Base-by-base conservation (phyloP, 2,113 vertebrate species). In the Heterotis niloticus region DNA sequence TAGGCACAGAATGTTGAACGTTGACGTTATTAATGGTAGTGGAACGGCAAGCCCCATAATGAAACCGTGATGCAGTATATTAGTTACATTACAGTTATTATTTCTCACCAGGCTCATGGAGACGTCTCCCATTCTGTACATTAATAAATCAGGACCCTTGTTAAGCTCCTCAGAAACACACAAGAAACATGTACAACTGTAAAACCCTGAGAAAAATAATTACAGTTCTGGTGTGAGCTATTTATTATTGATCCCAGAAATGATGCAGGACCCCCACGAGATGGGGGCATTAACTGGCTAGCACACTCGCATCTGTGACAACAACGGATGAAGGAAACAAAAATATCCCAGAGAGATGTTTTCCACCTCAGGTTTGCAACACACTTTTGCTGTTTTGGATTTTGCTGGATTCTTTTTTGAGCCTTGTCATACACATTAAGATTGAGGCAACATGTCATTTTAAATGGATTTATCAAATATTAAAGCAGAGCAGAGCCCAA, bases 391-490 rank as follows among this genome's bases (percentile, higher is more conserved):
- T 44, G 16, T 11, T 60, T 29, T 56, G 28, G 2, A 28, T 56
- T 44, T 56, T 57, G 4, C 5, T 26, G 52, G 62, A 23, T 29
- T 81, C 4, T 76, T 84, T 84, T 85, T 76, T 68, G 72, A 80
- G 84, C 66, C 66, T 81, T 83, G 20, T 10, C 57, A 59, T 76
- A 69, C 84, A 74, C 72, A 80, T 77, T 84, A 80, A 81, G 85
- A 83, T 59, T 82, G 82, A 89, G 81, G 76, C 79, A 79, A 74
- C 82, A 71, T 89, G 85, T 85, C 86, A 85, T 84, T 84, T 82
- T 78, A 86, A 88, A 90, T 87, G 85, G 80, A 86, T 89, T 84
- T 85, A 83, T 88, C 87, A 87, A 86, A 89, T 86, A 88, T 86
- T 87, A 82, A 85, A 89, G 81, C 79, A 84, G 73, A 79, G 76